phyloP scores from a whole-genome alignment of 2,888 invertebrate genomes.

The Tortricodes alternella region DNA sequence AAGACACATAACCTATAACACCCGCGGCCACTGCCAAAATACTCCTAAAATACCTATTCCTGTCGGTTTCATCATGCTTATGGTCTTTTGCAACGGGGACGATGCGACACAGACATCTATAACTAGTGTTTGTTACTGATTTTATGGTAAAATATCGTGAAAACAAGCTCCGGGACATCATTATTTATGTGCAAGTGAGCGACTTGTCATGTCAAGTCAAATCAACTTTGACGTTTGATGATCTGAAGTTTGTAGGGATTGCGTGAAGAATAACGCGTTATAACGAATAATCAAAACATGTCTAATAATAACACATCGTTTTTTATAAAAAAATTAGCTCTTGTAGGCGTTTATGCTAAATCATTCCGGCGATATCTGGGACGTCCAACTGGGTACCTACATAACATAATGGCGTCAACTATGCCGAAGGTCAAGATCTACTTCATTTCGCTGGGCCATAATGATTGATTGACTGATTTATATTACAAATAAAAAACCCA shows the following conservation, averaged over 20 bases:
- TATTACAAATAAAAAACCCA: too few relatives aligned
- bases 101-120: conserved; percentile 56
- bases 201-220: neutral
- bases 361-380: too few relatives aligned
- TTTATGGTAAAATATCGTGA: conserved; percentile 60
- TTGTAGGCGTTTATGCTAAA: too few relatives aligned
- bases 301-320: too few relatives aligned
- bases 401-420: too few relatives aligned
- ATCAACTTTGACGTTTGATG: neutral
- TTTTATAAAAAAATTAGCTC: too few relatives aligned
- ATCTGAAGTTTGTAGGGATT: conserved; percentile 13
- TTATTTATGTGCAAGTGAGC: conserved; percentile 54
- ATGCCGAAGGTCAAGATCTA: too few relatives aligned
- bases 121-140: conserved; percentile 57
- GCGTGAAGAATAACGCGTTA: neutral
- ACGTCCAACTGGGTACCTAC: too few relatives aligned
- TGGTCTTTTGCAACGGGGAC: conserved; percentile 46
- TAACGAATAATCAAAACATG: too few relatives aligned
- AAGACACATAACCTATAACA: conserved; percentile 75
- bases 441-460: too few relatives aligned
- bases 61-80: conserved; percentile 42
- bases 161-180: conserved; percentile 50
- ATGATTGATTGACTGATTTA: too few relatives aligned
- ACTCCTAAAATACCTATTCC: conserved; percentile 51
- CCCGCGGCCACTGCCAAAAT: conserved; percentile 67